These are phyloP conservation scores for Stictonetta naevosa DNA, from an alignment of 2,113 vertebrate genomes.

Conservation along the genomic window DNA sequence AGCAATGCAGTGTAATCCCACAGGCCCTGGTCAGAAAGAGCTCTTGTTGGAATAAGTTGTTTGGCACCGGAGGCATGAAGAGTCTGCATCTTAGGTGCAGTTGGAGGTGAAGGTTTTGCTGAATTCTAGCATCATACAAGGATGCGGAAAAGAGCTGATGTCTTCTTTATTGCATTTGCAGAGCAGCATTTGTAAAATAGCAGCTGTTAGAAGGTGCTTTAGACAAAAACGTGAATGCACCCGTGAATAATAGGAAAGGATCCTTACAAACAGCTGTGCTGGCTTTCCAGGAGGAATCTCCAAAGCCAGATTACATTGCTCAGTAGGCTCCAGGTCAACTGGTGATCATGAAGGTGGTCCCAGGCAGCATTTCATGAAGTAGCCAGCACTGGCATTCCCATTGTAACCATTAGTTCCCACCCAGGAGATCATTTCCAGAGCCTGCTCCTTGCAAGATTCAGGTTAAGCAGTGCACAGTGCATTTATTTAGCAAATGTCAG, in stretches of 20 bases:
- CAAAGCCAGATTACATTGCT: background rate
- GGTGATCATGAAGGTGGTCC: background rate
- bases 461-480: background rate
- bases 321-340: background rate
- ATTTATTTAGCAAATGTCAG: background rate
- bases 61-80: background rate
- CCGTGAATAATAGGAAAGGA: background rate
- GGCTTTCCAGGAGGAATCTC: background rate
- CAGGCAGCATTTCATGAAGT: fast-evolving
- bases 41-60: background rate
- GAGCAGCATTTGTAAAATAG: background rate
- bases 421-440: background rate
- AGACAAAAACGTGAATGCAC: background rate
- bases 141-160: background rate
- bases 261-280: background rate
- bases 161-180: background rate
- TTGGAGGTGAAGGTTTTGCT: background rate
- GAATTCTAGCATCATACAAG: background rate
- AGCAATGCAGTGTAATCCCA: background rate
- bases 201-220: background rate
- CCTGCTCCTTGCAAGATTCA: background rate
- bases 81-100: background rate
- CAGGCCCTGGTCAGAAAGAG: background rate
- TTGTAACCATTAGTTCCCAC: fast-evolving
- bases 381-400: fast-evolving